Percentiles rank a stretch among this genome's conserved stretches.
These are phyloP conservation scores for Oryzias dopingdopingensis DNA, from an alignment of 2,797 vertebrate genomes.

Conservation along the genomic window DNA sequence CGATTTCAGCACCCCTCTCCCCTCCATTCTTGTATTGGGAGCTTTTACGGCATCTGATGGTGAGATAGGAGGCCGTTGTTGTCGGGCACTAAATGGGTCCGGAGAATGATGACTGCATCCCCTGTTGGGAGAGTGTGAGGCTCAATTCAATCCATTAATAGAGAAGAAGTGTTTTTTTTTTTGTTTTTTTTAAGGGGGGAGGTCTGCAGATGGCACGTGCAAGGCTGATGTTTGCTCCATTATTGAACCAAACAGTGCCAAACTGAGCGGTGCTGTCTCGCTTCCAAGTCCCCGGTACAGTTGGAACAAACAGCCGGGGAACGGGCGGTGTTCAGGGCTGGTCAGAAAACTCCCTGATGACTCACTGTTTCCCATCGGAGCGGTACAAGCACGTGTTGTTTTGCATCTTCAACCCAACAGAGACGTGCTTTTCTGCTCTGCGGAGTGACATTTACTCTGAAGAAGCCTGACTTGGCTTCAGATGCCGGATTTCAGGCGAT, in stretches of 20 bases:
- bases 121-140: slow-evolving; percentile 63
- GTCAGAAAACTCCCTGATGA: slow-evolving; percentile 23
- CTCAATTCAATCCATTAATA: slow-evolving; percentile 62
- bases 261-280: slow-evolving; percentile 49
- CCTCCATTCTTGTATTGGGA: slow-evolving; percentile 64
- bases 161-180: slow-evolving; percentile 50
- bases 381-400: slow-evolving; percentile 22
- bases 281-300: slow-evolving; percentile 55
- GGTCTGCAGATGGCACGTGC: slow-evolving; percentile 62
- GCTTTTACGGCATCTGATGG: slow-evolving; percentile 64
- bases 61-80: slow-evolving; percentile 67
- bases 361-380: slow-evolving; percentile 43
- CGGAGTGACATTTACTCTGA: slow-evolving; percentile 27
- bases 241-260: slow-evolving; percentile 60
- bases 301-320: slow-evolving; percentile 51
- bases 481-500: no score
- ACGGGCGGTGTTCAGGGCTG: slow-evolving; percentile 45
- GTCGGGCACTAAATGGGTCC: slow-evolving; percentile 66
- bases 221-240: slow-evolving; percentile 65
- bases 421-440: slow-evolving; percentile 23
- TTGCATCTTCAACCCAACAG: slow-evolving; percentile 22
- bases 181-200: slow-evolving; percentile 15
- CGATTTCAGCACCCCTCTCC: slow-evolving; percentile 36
- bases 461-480: slow-evolving; percentile 10
- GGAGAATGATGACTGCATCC: slow-evolving; percentile 70